These are phyloP conservation scores for Asobara japonica DNA, from an alignment of 1,140 invertebrate species.

Conservation along the genomic window DNA sequence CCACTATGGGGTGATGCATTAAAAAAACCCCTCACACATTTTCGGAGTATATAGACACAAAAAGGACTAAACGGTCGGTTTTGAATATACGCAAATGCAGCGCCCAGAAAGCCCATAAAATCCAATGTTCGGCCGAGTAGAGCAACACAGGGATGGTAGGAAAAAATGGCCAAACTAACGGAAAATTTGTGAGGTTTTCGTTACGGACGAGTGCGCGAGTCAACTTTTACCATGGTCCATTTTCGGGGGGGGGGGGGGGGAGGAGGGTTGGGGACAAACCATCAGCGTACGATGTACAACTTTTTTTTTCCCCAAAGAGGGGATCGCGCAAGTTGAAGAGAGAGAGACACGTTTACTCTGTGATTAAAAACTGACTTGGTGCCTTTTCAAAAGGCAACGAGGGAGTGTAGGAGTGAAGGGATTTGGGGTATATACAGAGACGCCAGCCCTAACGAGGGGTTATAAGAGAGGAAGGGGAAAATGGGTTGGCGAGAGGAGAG, in stretches of 20 bases:
- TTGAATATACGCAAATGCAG: neutral
- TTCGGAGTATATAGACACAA: neutral
- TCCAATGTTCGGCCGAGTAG: neutral
- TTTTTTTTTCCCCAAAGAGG: neutral
- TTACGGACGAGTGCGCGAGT: slow-evolving; percentile 16
- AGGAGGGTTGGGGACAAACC: slow-evolving; percentile 20
- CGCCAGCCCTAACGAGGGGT: neutral
- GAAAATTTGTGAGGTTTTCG: slow-evolving; percentile 15
- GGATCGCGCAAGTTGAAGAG: neutral
- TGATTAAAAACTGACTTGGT: slow-evolving; percentile 53
- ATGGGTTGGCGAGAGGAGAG: slow-evolving; percentile 17
- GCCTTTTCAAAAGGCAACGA: slow-evolving; percentile 38
- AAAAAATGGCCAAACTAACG: neutral
- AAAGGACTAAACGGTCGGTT: slow-evolving; percentile 7
- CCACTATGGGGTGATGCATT: slow-evolving; percentile 2
- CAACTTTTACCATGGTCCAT: slow-evolving; percentile 27
- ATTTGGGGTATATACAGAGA: slow-evolving; percentile 22
- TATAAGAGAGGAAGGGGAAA: slow-evolving; percentile 9
- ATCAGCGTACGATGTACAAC: neutral
- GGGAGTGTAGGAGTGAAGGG: slow-evolving; percentile 13
- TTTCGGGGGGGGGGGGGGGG: slow-evolving; percentile 31
- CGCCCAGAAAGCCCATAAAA: neutral
- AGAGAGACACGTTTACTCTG: slow-evolving; percentile 44
- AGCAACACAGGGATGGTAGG: slow-evolving; percentile 10
- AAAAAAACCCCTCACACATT: neutral